Evolutionary conservation across 1,140 invertebrate species (phyloP).

Genomic region (Drosophila eugracilis): DNA sequence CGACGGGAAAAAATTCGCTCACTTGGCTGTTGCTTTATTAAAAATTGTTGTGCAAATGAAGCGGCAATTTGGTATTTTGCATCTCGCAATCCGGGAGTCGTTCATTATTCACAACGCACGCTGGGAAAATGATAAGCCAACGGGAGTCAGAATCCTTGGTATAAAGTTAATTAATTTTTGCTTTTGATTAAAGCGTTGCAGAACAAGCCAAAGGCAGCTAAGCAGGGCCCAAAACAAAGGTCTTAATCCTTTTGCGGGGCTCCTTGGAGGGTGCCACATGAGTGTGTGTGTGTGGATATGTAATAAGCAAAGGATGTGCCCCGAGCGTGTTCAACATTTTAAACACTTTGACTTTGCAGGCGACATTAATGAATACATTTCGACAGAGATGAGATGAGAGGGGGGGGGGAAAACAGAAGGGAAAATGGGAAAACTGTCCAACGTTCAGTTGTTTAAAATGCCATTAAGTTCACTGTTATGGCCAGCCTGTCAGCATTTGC

Average conservation of each 20-base stretch:
- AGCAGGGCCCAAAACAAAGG: slow-evolving; percentile 36
- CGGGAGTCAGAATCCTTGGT: neutral
- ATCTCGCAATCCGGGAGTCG: slow-evolving; percentile 23
- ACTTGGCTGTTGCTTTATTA: slow-evolving; percentile 64
- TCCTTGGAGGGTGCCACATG: slow-evolving; percentile 5
- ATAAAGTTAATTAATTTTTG: slow-evolving; percentile 77
- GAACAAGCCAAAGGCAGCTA: slow-evolving; percentile 25
- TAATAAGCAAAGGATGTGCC: slow-evolving; percentile 30
- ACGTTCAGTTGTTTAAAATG: slow-evolving; percentile 74
- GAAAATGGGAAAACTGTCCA: neutral
- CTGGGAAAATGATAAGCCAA: slow-evolving; percentile 3
- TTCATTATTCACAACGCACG: slow-evolving; percentile 29
- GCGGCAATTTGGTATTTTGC: slow-evolving; percentile 67
- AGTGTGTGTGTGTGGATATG: slow-evolving; percentile 18
- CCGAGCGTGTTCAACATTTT: slow-evolving; percentile 71
- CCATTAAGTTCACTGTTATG: slow-evolving; percentile 65
- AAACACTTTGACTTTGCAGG: slow-evolving; percentile 73
- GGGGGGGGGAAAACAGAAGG: neutral
- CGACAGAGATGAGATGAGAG: slow-evolving; percentile 9
- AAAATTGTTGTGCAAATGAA: slow-evolving; percentile 76
- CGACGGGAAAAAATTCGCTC: slow-evolving; percentile 19
- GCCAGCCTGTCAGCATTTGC: slow-evolving; percentile 50
- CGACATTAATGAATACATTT: slow-evolving; percentile 77
- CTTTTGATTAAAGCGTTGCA: slow-evolving; percentile 65
- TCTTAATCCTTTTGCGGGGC: slow-evolving; percentile 33